Base-by-base conservation (phyloP, 1,140 invertebrate genomes). In the Drosophila tristis region DNA sequence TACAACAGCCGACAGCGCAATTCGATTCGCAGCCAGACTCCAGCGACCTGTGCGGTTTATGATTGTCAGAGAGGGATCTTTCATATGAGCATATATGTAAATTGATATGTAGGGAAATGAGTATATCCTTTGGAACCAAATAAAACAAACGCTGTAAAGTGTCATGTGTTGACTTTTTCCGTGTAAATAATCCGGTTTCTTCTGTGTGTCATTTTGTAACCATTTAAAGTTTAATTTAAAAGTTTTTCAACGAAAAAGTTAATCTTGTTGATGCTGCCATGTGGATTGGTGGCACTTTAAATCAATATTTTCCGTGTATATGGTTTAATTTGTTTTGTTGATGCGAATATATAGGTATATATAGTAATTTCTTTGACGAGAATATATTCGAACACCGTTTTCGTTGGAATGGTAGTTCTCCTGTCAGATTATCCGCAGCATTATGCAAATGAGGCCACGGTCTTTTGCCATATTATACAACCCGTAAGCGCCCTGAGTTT, bases 41-140 rank as follows among this genome's bases (percentile, higher is more conserved):
- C 35, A 42, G 61, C 61, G 54, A 76, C 73, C 81, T 63, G 72
- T 81, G 78, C 47, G 73, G 72, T 67, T 81, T 72, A 80, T 77
- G 66, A 65, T 43, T 81, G 73, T 72, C 78, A 58, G 43, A 15
- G 57, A 76, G 58, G 48, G 55, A 31, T 43, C 55, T 56, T 35
- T 26, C 6, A 25, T 31, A 25, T 15, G 16, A 0, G 0, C 16
- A 26, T 13, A n/a, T n/a, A 44, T 11, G 9, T 13, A 16, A 29
- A 42, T 31, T 8, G 44, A 16, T 15, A 26, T 16, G 16, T 16
- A 2, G 29, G 7, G 29, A 2, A 31, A 31, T 31, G 3, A 44
- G 16, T 29, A 39, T 51, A 54, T 54, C 9, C 49, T 11, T 5
- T 25, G 15, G 50, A 25, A 8, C 4, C 42, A 65, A 53, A 54